These are phyloP conservation scores for Hemiscyllium ocellatum DNA, from an alignment of 2,113 vertebrate species.

Conservation along the genomic window DNA sequence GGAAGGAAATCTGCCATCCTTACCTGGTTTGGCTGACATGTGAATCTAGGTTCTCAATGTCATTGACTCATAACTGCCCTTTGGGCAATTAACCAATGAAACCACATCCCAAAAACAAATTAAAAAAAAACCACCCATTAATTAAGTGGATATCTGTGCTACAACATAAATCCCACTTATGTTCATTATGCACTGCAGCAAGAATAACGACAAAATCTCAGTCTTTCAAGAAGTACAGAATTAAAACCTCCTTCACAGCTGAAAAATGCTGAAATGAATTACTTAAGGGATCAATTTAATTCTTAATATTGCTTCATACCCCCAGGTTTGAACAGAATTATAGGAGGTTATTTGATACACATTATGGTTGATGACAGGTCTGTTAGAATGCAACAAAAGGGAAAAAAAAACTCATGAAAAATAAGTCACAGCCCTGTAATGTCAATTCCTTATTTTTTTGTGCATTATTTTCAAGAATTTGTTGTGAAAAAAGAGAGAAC, in stretches of 20 bases:
- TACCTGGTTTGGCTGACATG: too few relatives aligned
- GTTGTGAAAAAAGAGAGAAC: slow-evolving; percentile 39
- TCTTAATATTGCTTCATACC: slow-evolving; percentile 73
- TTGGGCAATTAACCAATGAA: too few relatives aligned
- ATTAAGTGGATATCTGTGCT: background rate
- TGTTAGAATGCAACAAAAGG: slow-evolving; percentile 41
- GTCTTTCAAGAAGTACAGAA: slow-evolving; percentile 44
- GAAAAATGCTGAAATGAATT: slow-evolving; percentile 70
- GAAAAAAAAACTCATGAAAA: slow-evolving; percentile 49
- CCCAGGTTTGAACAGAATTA: slow-evolving; percentile 59
- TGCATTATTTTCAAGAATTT: slow-evolving; percentile 41
- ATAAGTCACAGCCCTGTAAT: slow-evolving; percentile 39
- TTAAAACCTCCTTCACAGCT: slow-evolving; percentile 61
- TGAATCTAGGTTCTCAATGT: too few relatives aligned
- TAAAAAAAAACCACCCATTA: background rate
- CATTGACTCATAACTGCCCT: too few relatives aligned
- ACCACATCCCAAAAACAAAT: too few relatives aligned
- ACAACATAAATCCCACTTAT: background rate
- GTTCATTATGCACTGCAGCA: background rate
- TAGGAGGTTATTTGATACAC: slow-evolving; percentile 44
- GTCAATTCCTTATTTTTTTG: slow-evolving; percentile 38
- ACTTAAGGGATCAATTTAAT: slow-evolving; percentile 72
- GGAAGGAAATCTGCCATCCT: too few relatives aligned
- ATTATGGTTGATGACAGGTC: slow-evolving; percentile 37
- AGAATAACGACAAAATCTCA: slow-evolving; percentile 51